These are phyloP conservation scores for Temnothorax longispinosus DNA, from an alignment of 1,140 invertebrate genomes.

Conservation along the genomic window DNA sequence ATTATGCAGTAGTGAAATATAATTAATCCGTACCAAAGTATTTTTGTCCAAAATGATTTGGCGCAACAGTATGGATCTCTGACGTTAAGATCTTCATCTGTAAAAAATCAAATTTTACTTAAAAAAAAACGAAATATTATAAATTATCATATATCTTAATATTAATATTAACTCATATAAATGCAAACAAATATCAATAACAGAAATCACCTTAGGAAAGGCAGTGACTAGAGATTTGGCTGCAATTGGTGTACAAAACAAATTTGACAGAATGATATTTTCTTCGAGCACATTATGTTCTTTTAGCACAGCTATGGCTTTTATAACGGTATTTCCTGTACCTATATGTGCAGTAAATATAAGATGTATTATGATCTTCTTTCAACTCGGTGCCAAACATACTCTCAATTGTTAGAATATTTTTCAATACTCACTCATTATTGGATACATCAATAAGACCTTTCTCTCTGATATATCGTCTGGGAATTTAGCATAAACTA, in stretches of 20 bases:
- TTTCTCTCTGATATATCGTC: conserved; percentile 96
- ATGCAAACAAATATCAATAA: background rate
- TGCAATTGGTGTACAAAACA: conserved; percentile 98
- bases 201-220: conserved; percentile 90
- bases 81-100: conserved; percentile 97
- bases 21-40: conserved; percentile 98
- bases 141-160: conserved; percentile 17
- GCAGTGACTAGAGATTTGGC: conserved; percentile 94
- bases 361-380: background rate
- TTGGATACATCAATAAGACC: conserved; percentile 99
- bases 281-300: conserved; percentile 97
- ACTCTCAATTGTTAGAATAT: background rate
- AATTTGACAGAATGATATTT: conserved; percentile 97
- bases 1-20: conserved; percentile 72
- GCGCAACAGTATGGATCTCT: conserved; percentile 97
- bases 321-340: conserved; percentile 97
- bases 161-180: conserved; percentile 1
- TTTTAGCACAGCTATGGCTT: conserved; percentile 96
- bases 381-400: background rate
- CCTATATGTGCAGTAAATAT: conserved; percentile 77
- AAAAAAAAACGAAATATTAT: background rate
- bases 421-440: conserved; percentile 92
- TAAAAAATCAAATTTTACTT: conserved; percentile 72
- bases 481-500: conserved; percentile 99
- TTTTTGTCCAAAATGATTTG: conserved; percentile 99